phyloP scores from a whole-genome alignment of 2,113 vertebrate genomes.

The Cettia cetti region DNA sequence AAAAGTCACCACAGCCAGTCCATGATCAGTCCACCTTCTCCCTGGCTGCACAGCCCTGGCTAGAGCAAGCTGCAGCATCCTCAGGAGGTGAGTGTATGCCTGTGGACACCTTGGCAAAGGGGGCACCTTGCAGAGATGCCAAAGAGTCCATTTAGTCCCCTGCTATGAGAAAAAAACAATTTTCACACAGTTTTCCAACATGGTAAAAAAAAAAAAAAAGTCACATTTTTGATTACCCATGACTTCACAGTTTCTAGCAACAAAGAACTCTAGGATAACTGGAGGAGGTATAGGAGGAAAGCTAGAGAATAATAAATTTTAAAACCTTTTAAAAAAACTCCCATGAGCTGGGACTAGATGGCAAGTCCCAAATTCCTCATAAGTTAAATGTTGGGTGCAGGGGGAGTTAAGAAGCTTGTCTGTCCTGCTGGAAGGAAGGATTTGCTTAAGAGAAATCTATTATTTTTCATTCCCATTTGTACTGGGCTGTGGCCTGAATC shows the following conservation, averaged over 20 bases:
- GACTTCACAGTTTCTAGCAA: background rate
- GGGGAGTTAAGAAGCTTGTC: background rate
- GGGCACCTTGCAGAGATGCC: background rate
- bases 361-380: background rate
- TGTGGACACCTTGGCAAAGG: fast-evolving
- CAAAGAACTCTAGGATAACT: background rate
- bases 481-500: background rate
- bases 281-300: background rate
- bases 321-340: background rate
- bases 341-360: background rate
- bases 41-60: background rate
- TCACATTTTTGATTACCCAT: background rate
- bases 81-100: background rate
- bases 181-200: background rate
- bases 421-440: background rate
- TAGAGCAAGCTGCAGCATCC: background rate
- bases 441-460: background rate
- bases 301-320: background rate
- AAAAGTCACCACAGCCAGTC: background rate
- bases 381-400: background rate
- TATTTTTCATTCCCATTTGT: background rate
- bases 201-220: background rate
- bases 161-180: background rate
- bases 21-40: background rate
- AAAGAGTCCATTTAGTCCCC: background rate